Conservation (phyloP, 2,797 vertebrate genomes). For the Scolopax bukidnonensis region DNA sequence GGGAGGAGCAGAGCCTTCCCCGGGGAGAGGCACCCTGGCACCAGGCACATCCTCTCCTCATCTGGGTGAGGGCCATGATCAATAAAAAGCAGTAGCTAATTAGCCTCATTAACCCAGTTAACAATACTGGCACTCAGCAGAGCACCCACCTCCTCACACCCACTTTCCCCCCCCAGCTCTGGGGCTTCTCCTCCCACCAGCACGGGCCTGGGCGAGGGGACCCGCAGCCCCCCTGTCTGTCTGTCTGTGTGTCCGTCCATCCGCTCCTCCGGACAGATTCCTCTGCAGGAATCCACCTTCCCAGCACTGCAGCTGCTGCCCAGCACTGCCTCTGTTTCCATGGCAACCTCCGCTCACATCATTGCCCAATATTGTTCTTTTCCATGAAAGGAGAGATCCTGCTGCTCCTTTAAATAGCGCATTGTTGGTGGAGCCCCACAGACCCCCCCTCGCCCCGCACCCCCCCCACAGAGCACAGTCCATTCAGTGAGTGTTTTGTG, state of each 20-base stretch:
- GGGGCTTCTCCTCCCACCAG: background rate
- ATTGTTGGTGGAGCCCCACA: rapidly evolving
- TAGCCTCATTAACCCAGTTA: background rate
- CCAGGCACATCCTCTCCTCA: rapidly evolving
- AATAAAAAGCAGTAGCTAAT: background rate
- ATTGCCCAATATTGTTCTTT: background rate
- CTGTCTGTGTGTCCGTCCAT: background rate
- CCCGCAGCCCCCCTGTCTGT: rapidly evolving
- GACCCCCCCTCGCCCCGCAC: background rate
- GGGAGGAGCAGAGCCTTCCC: background rate
- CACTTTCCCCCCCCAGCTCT: background rate
- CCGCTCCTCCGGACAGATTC: background rate
- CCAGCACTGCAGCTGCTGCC: background rate
- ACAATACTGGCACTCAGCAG: background rate
- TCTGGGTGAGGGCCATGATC: background rate
- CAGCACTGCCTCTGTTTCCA: background rate
- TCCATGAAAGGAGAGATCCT: background rate
- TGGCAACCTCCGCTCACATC: background rate
- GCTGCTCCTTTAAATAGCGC: background rate
- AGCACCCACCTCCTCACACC: background rate
- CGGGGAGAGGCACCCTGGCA: rapidly evolving
- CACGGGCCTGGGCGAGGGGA: rapidly evolving
- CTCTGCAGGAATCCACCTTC: rapidly evolving
- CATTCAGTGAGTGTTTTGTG: rapidly evolving
- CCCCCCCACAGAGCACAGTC: rapidly evolving